Percentiles rank a stretch among this genome's conserved stretches.
Evolutionary conservation across 2,113 vertebrate species (phyloP).

Genomic region (Axis porcinus): DNA sequence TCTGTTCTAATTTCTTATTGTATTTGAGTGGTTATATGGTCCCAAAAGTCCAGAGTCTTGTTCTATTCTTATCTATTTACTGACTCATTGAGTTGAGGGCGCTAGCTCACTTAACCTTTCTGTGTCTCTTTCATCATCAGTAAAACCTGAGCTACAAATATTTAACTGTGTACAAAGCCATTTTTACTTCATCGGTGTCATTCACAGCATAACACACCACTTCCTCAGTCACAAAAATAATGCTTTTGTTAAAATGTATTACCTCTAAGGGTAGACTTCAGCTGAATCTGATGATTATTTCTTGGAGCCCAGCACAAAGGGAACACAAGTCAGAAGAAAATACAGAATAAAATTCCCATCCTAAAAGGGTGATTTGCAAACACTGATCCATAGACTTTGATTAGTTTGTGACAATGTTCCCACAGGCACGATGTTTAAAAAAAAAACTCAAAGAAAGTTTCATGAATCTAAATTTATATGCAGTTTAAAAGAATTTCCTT

Average conservation of each 20-base stretch:
- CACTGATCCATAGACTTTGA: not conserved
- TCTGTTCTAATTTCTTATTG: not conserved
- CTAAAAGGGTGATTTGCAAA: slow-evolving; percentile 2
- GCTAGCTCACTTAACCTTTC: not conserved
- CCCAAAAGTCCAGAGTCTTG: not conserved
- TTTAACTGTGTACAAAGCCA: not conserved
- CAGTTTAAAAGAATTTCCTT: not conserved
- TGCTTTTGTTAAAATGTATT: slow-evolving; percentile 19
- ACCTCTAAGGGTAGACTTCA: not conserved
- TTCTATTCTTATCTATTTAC: not conserved
- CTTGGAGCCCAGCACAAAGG: not conserved
- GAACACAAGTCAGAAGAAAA: slow-evolving; percentile 18
- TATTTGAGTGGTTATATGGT: not conserved
- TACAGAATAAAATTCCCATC: not conserved
- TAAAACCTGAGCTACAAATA: slow-evolving; percentile 36
- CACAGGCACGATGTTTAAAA: not conserved
- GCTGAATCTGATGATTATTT: slow-evolving; percentile 2
- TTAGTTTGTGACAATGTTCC: not conserved
- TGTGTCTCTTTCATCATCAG: slow-evolving; percentile 2
- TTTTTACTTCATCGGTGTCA: slow-evolving; percentile 13
- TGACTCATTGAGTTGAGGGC: not conserved
- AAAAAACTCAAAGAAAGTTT: not conserved
- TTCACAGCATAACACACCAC: not conserved
- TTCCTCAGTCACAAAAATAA: slow-evolving; percentile 24
- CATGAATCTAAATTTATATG: not conserved